A percentile compares a stretch with the other conserved stretches of the same genome.
These are phyloP conservation scores for Sinotaia quadrata DNA, from an alignment of 2,888 invertebrate genomes.

Conservation along the genomic window DNA sequence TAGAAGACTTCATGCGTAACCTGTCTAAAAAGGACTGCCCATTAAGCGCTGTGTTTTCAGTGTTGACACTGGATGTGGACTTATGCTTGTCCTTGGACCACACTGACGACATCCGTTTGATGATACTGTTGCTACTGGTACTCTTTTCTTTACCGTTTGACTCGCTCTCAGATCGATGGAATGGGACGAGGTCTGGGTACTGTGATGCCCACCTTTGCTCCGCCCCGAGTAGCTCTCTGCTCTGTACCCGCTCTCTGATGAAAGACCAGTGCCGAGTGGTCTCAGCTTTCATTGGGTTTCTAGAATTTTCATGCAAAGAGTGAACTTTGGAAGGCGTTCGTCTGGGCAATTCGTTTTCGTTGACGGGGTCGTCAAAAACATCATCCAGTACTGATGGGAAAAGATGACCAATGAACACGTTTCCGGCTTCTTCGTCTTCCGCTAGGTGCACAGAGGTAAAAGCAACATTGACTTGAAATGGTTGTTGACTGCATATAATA, in stretches of 20 bases:
- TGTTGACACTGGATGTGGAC: not conserved
- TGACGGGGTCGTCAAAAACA: not conserved
- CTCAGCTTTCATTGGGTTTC: not conserved
- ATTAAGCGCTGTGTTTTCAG: not conserved
- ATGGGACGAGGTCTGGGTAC: not conserved
- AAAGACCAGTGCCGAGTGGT: not conserved
- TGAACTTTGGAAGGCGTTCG: not conserved
- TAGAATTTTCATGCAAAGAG: too few species aligned
- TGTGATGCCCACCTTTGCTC: not conserved
- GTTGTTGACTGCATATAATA: not conserved
- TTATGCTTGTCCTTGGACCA: not conserved
- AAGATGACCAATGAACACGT: constrained; percentile 21
- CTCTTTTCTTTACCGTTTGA: not conserved
- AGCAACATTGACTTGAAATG: not conserved
- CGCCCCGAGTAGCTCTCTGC: not conserved
- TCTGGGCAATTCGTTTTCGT: not conserved
- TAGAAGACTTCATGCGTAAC: not conserved
- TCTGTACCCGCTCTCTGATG: not conserved
- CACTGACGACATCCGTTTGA: not conserved
- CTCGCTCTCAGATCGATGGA: not conserved
- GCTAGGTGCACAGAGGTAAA: constrained; percentile 4
- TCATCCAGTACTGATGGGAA: constrained; percentile 2
- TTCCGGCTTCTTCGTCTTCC: constrained; percentile 19
- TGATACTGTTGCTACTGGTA: not conserved
- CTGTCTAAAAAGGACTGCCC: not conserved